A percentile compares a stretch with the other conserved stretches of the same genome.
These are phyloP conservation scores for Cryptotermes secundus DNA, from an alignment of 1,140 invertebrate species.

Conservation along the genomic window DNA sequence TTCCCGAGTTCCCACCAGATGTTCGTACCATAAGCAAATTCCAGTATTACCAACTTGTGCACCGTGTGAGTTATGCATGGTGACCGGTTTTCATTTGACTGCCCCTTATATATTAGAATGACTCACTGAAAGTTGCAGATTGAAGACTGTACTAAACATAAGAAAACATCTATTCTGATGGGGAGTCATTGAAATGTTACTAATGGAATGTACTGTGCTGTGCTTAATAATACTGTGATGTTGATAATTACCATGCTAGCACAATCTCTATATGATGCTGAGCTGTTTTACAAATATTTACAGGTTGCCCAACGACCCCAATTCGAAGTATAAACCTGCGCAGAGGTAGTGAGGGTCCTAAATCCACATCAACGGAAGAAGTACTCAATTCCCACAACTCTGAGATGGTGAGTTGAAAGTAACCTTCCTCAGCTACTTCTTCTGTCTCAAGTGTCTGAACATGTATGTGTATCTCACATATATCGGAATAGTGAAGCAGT, in stretches of 20 bases:
- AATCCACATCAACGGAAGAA: constrained; percentile 38
- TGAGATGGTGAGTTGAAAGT: constrained; percentile 42
- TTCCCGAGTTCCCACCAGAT: too few relatives aligned
- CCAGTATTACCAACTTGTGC: too few relatives aligned
- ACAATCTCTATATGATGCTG: neutral
- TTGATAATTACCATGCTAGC: neutral
- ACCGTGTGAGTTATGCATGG: too few relatives aligned
- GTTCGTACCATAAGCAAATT: too few relatives aligned
- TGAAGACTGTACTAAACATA: too few relatives aligned
- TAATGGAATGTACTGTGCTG: neutral
- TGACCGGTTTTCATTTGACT: too few relatives aligned
- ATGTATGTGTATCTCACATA: neutral
- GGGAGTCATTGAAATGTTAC: neutral
- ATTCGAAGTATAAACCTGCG: constrained; percentile 43
- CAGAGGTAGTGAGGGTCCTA: constrained; percentile 34
- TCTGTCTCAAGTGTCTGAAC: neutral
- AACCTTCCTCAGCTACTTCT: neutral
- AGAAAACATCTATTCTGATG: too few relatives aligned
- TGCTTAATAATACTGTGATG: neutral
- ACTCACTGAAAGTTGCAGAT: too few relatives aligned
- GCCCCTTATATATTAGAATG: too few relatives aligned
- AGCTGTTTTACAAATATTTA: constrained; percentile 12
- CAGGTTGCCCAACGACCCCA: constrained; percentile 46
- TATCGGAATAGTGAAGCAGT: neutral
- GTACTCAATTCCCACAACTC: constrained; percentile 40